Percentiles rank a stretch among this genome's conserved stretches.
Conservation (phyloP, 1,140 invertebrate species). For the Cyphomyrmex costatus region DNA sequence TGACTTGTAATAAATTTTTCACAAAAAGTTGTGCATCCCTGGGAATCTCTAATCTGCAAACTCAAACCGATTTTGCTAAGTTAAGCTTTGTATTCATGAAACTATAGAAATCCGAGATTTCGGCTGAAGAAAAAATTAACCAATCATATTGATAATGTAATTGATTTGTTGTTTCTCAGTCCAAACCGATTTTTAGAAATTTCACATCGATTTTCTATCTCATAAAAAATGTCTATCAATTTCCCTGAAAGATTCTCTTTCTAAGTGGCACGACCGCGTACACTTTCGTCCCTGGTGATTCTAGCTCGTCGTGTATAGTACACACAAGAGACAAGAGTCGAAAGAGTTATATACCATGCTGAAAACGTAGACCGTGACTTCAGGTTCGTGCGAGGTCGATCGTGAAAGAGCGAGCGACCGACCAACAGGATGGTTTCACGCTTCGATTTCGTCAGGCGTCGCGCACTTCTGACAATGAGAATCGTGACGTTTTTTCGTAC, state of each 20-base stretch:
- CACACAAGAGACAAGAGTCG: slow-evolving; percentile 40
- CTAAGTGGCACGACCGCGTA: neutral
- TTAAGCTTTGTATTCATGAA: neutral
- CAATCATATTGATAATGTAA: no score
- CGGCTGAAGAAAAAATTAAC: no score
- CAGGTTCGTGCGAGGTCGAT: slow-evolving; percentile 71
- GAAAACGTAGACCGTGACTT: slow-evolving; percentile 72
- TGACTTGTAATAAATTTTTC: neutral
- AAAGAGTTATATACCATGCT: slow-evolving; percentile 71
- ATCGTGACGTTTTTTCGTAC: slow-evolving; percentile 42
- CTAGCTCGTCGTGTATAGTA: slow-evolving; percentile 46
- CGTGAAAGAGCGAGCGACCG: slow-evolving; percentile 64
- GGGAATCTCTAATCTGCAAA: neutral
- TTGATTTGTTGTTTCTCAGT: no score
- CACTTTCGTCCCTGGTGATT: slow-evolving; percentile 47
- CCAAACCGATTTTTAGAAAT: neutral
- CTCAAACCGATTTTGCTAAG: neutral
- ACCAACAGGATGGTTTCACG: slow-evolving; percentile 39
- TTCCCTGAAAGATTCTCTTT: neutral
- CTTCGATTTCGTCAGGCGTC: slow-evolving; percentile 35
- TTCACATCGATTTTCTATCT: neutral
- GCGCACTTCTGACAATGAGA: slow-evolving; percentile 27
- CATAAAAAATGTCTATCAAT: no score
- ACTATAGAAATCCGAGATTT: no score
- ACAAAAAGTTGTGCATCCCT: neutral